These are phyloP conservation scores for Montifringilla adamsi DNA, from an alignment of 2,113 vertebrate species.

Conservation along the genomic window DNA sequence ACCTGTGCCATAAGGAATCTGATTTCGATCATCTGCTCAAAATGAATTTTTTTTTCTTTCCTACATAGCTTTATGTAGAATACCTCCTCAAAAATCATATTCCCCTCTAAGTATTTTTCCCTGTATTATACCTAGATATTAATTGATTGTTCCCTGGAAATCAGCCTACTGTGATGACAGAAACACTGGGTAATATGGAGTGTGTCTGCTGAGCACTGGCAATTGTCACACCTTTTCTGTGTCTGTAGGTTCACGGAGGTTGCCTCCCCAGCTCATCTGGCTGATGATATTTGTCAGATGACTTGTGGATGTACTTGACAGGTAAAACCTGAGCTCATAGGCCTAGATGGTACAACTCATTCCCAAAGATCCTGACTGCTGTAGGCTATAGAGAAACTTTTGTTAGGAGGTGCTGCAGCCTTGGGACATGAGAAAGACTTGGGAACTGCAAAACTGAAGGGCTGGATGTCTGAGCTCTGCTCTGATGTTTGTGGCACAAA, in stretches of 20 bases:
- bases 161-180: not conserved
- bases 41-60: not conserved
- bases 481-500: not conserved
- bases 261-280: not conserved
- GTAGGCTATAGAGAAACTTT: not conserved
- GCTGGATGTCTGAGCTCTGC: not conserved
- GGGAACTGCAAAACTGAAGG: not conserved
- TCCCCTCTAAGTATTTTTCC: not conserved
- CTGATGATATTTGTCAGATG: not conserved
- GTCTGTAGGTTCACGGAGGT: not conserved
- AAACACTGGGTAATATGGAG: not conserved
- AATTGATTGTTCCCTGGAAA: not conserved
- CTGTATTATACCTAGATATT: not conserved
- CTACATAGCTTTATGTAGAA: not conserved
- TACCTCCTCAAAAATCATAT: not conserved
- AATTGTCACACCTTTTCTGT: not conserved
- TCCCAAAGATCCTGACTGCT: not conserved
- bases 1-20: not conserved
- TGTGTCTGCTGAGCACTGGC: not conserved
- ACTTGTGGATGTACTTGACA: not conserved
- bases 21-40: not conserved
- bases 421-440: not conserved
- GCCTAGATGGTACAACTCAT: not conserved
- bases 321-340: not conserved
- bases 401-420: not conserved